Evolutionary conservation across 2,113 vertebrate genomes (phyloP), one percentile per base, ranked within the genome.

Genomic region (Thryonomys swinderianus): DNA sequence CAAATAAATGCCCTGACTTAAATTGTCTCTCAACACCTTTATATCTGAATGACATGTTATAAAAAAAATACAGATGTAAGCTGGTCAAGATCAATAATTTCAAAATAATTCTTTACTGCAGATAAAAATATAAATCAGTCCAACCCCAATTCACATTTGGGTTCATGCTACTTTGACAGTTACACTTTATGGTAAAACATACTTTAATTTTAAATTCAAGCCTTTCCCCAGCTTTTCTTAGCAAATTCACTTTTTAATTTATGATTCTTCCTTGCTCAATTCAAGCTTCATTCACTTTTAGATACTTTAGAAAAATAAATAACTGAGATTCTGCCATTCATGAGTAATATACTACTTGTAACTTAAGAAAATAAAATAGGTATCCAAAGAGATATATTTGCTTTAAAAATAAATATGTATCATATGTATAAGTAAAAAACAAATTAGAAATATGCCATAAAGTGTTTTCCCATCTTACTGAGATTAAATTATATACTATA

Each of bases 1-100:
- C 98, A 98, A 99, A 99, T 98, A 98, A 98, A 98, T 98, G 98
- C 95, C 97, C 45, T 91, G 66, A 93, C 91, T 98, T 98, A 98
- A 98, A 98, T 97, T 96, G 96, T 84, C 79, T 98, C 97, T 98
- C 94, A 94, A 95, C 96, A 97, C 96, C 97, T 98, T 97, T 97
- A 93, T 96, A 97, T 81, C 96, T 98, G 98, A 96, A 95, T 97
- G 97, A 95, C 80, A 97, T 66, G 20, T 93, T 79, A 97, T 95
- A 78, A 62, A 95, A 97, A 98, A 95, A 90, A 42, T 87, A 89
- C 78, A 88, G 57, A 84, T 91, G 87, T 62, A 94, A 95, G 25
- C 27, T 64, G 85, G 73, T 79, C 87, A 79, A 86, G 64, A 96
- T 95, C 95, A 95, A 97, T 95, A 88, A 93, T 62, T 93, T 95